A percentile compares a stretch with the other conserved stretches of the same genome.
Conservation (phyloP, 2,113 vertebrate genomes). For the Coturnix japonica region DNA sequence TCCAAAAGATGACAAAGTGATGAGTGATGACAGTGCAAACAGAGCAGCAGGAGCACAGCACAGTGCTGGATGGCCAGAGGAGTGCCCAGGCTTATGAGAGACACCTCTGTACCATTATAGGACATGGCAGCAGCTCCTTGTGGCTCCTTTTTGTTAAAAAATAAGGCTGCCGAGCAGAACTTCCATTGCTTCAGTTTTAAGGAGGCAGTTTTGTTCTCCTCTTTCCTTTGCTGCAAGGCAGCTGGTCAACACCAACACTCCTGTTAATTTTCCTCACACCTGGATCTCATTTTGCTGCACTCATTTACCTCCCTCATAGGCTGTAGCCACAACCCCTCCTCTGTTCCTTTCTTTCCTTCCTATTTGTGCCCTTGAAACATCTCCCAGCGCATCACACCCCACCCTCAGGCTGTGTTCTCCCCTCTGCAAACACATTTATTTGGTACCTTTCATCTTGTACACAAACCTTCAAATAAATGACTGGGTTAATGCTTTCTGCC, state of each 20-base stretch:
- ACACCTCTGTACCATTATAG: background rate
- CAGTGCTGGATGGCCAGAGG: background rate
- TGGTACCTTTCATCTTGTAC: conserved; percentile 15
- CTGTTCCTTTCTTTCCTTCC: background rate
- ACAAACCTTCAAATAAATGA: background rate
- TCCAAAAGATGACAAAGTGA: background rate
- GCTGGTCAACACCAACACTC: background rate
- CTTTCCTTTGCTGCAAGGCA: background rate
- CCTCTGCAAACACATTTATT: conserved; percentile 15
- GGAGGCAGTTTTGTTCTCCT: background rate
- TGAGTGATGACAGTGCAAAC: background rate
- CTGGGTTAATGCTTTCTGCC: background rate
- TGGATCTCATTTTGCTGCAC: accelerated
- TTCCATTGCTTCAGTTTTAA: background rate
- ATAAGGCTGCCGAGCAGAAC: background rate
- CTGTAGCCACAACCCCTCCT: background rate
- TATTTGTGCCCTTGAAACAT: background rate
- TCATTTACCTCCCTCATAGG: background rate
- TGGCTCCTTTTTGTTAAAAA: background rate
- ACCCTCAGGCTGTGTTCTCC: background rate
- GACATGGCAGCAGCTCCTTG: background rate
- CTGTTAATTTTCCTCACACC: background rate
- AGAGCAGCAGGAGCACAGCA: background rate
- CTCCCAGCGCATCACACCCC: background rate
- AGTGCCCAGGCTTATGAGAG: no score